Base-by-base conservation (phyloP, 2,797 vertebrate species). In the Lindbergichthys nudifrons region DNA sequence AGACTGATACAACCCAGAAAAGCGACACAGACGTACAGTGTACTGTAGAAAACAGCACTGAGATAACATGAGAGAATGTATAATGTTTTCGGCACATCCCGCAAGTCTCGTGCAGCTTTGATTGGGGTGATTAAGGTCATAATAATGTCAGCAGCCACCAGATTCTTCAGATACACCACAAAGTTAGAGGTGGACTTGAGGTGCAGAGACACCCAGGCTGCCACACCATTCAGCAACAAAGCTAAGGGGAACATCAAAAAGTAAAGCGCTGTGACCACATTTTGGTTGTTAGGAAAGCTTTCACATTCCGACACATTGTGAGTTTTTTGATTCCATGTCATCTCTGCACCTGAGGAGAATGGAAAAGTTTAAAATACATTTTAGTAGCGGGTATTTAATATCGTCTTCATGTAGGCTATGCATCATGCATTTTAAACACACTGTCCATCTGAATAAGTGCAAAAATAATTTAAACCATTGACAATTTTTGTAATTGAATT, bases 101-200 rank as follows among this genome's bases (percentile, higher is more conserved):
- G 89, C 0, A 96, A 81, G 9, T 94, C 85, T 1, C 80, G 89
- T 1, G 90, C 87, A 8, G 94, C 94, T 65, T 91, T 93, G 60
- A 97, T 85, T 0, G 96, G 96, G 67, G 96, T 93, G 0, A 95
- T 95, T 75, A 97, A 47, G 0, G 96, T 96, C 95, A 97, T 95
- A 0, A 97, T 74, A 1, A 97, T 87, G 79, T 98, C 96, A 8
- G 96, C 96, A 0, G 92, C 96, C 2, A 96, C 93, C 0, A 97
- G 96, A 83, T 97, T 96, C 87, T 97, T 97, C 71, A 98, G 95
- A 85, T 97, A 97, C 56, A 97, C 95, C 23, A 96, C 94, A 13
- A 98, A 97, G 47, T 95, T 96, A 0, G 95, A 96, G 73, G 94
- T 96, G 60, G 95, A 95, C 45, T 93, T 91, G 43, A 98, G 95